phyloP scores from a whole-genome alignment of 2,113 vertebrate genomes.

The Hypomesus transpacificus region DNA sequence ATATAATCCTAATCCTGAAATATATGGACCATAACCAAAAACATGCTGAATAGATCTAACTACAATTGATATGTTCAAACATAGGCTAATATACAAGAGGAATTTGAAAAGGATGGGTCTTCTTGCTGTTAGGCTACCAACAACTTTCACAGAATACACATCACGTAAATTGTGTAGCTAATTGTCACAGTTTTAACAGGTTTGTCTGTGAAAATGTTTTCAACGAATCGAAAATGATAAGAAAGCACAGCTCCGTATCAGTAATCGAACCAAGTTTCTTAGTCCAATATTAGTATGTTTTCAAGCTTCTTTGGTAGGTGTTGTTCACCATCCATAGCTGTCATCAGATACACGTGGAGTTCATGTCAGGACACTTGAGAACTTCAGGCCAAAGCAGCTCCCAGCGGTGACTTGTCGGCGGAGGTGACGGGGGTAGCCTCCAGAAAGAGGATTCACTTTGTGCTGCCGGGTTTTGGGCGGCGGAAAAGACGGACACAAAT shows the following conservation, averaged over 20 bases:
- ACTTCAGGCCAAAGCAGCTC: constrained; percentile 34
- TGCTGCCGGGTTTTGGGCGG: neutral
- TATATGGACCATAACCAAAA: constrained; percentile 12
- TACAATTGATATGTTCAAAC: neutral
- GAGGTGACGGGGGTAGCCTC: constrained; percentile 6
- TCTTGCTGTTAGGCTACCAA: too few relatives aligned
- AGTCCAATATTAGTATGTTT: constrained; percentile 16
- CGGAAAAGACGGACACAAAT: constrained; percentile 6
- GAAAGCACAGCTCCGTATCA: too few relatives aligned
- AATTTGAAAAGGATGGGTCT: too few relatives aligned
- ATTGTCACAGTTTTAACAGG: too few relatives aligned
- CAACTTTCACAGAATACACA: too few relatives aligned
- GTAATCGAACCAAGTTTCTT: neutral
- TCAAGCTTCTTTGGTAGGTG: neutral
- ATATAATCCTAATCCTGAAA: constrained; percentile 19
- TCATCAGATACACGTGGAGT: constrained; percentile 52
- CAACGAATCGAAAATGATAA: too few relatives aligned
- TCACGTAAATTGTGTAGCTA: too few relatives aligned
- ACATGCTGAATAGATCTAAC: constrained; percentile 11
- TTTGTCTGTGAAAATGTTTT: too few relatives aligned
- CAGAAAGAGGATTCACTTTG: neutral
- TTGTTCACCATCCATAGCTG: constrained; percentile 37
- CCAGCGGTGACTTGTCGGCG: neutral
- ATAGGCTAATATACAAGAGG: neutral
- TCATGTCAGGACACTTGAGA: constrained; percentile 35